Conservation (phyloP, 1,140 invertebrate genomes). For the Hylyphantes graminicola region DNA sequence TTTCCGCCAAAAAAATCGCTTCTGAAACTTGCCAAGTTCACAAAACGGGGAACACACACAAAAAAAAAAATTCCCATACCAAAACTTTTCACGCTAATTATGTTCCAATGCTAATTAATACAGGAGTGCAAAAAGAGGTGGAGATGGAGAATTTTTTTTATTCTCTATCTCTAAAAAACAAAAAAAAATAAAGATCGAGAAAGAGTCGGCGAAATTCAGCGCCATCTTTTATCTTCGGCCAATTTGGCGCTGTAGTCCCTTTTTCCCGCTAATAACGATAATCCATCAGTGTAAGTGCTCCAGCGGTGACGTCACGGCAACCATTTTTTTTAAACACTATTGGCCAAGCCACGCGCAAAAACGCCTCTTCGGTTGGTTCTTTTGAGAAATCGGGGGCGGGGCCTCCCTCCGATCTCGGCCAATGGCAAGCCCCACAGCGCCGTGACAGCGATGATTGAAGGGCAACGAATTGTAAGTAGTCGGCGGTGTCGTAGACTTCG, state of each 20-base stretch:
- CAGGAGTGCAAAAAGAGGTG: slow-evolving; percentile 30
- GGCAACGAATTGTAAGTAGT: slow-evolving; percentile 58
- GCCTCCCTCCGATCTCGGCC: background rate
- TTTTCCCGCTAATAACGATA: slow-evolving; percentile 54
- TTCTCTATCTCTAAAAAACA: slow-evolving; percentile 2
- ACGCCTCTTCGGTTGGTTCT: slow-evolving; percentile 55
- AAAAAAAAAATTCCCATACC: slow-evolving; percentile 12
- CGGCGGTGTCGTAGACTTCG: slow-evolving; percentile 44
- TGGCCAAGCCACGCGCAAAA: slow-evolving; percentile 50
- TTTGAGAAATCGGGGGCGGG: slow-evolving; percentile 41
- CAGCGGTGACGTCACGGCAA: slow-evolving; percentile 54
- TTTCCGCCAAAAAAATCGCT: slow-evolving; percentile 26
- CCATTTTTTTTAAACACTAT: slow-evolving; percentile 48
- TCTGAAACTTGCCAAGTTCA: slow-evolving; percentile 49
- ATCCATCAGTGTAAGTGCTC: slow-evolving; percentile 60
- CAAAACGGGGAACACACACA: slow-evolving; percentile 31
- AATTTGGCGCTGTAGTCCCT: slow-evolving; percentile 35
- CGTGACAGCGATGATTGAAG: slow-evolving; percentile 60
- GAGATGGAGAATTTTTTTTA: background rate
- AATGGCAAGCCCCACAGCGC: slow-evolving; percentile 22
- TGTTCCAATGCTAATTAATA: slow-evolving; percentile 59
- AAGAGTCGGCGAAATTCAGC: slow-evolving; percentile 52
- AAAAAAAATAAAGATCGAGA: slow-evolving; percentile 18
- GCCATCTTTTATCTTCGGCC: slow-evolving; percentile 14
- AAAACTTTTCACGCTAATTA: slow-evolving; percentile 58